Conservation (phyloP, 2,113 vertebrate genomes). For the Shinisaurus crocodilurus region DNA sequence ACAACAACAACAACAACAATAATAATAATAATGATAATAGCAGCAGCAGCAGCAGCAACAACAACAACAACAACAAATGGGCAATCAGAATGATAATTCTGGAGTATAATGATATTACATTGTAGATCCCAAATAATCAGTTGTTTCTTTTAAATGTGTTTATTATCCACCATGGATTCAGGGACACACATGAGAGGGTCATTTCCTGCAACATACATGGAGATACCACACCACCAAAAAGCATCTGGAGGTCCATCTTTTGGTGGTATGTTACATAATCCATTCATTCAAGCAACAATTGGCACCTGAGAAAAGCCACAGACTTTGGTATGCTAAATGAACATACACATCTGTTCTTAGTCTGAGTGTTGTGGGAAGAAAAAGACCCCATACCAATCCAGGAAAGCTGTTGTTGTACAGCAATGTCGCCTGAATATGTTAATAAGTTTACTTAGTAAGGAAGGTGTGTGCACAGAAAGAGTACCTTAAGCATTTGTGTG, state of each 20-base stretch:
- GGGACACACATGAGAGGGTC: not conserved
- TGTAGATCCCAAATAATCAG: no score
- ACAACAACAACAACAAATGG: no score
- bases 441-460: not conserved
- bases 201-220: not conserved
- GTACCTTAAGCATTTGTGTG: not conserved
- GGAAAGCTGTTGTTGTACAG: not conserved
- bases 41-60: no score
- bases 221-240: not conserved
- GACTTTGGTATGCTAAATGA: constrained; percentile 2
- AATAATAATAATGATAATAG: no score
- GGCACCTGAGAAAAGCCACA: not conserved
- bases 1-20: no score
- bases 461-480: not conserved
- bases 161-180: not conserved
- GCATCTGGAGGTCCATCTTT: not conserved
- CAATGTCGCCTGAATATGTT: not conserved
- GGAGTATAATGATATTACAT: not conserved
- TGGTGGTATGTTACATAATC: not conserved
- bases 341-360: not conserved
- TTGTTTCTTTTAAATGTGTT: not conserved
- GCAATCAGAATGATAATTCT: not conserved
- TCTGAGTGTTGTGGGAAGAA: not conserved
- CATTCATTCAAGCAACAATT: not conserved
- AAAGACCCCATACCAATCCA: not conserved